A percentile compares a stretch with the other conserved stretches of the same genome.
These are phyloP conservation scores for Corapipo altera DNA, from an alignment of 2,113 vertebrate genomes.

Conservation along the genomic window DNA sequence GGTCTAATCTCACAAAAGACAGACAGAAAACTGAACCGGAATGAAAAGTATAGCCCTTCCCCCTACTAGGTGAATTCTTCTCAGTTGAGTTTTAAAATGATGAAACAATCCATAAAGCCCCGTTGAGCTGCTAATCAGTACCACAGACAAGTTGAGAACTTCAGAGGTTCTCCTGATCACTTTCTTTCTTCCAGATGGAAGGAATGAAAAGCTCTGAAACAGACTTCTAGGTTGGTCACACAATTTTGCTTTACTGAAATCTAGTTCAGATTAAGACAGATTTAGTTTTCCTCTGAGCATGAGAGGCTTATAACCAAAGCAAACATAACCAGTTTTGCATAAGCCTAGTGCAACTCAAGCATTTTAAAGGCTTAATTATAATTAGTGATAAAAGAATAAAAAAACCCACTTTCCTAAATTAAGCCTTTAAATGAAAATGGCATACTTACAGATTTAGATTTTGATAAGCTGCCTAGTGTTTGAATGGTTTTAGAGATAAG, in stretches of 20 bases:
- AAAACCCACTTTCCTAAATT: background rate
- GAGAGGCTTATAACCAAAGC: conserved; percentile 27
- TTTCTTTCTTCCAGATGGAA: background rate
- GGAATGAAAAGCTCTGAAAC: background rate
- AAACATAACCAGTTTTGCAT: background rate
- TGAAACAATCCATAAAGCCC: background rate
- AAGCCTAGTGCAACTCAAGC: background rate
- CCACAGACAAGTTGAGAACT: background rate
- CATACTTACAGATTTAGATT: conserved; percentile 94
- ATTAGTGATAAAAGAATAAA: background rate
- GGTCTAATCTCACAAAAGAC: background rate
- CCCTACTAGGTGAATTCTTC: background rate
- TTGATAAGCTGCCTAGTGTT: conserved; percentile 94
- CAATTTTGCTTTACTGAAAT: background rate
- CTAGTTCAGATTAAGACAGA: conserved; percentile 30
- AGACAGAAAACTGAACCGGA: background rate
- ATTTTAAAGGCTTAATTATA: conserved; percentile 43
- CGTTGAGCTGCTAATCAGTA: background rate
- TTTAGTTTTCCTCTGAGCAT: background rate
- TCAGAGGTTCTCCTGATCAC: background rate
- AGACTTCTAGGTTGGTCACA: background rate
- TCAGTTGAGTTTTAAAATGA: background rate
- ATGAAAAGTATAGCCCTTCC: background rate
- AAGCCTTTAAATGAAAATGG: background rate
- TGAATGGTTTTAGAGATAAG: conserved; percentile 99